Percentiles rank a stretch among this genome's conserved stretches.
These are phyloP conservation scores for Hippocampus guttulatus DNA, from an alignment of 2,113 vertebrate genomes.

Conservation along the genomic window DNA sequence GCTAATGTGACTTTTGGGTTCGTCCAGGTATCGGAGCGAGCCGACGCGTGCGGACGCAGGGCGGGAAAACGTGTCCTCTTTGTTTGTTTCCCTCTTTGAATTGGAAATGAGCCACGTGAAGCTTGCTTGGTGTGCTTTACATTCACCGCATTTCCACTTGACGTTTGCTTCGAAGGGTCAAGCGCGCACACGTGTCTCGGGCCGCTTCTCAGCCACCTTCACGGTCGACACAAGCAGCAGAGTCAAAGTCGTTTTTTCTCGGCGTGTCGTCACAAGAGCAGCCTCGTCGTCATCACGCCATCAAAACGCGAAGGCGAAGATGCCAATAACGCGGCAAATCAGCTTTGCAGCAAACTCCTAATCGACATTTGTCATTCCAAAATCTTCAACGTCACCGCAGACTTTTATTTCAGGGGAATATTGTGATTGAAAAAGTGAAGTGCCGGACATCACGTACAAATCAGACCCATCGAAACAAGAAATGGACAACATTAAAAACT, in stretches of 20 bases:
- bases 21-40: conserved; percentile 28
- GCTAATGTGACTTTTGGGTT: conserved; percentile 62
- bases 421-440: too few relatives aligned
- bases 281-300: too few relatives aligned
- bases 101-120: conserved; percentile 4
- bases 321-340: too few relatives aligned
- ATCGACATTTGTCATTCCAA: too few relatives aligned
- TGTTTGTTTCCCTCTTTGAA: not conserved
- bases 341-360: too few relatives aligned
- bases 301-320: not conserved
- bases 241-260: not conserved
- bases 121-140: not conserved
- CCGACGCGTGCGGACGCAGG: not conserved
- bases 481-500: too few relatives aligned
- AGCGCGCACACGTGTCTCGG: too few relatives aligned
- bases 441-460: too few relatives aligned
- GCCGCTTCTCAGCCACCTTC: not conserved
- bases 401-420: too few relatives aligned
- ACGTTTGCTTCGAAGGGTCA: conserved; percentile 1
- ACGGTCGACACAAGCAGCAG: not conserved
- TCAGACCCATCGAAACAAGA: too few relatives aligned
- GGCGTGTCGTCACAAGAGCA: not conserved
- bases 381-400: too few relatives aligned
- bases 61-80: conserved; percentile 5
- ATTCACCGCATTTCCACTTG: not conserved